A percentile compares a stretch with the other conserved stretches of the same genome.
Conservation (phyloP, 2,888 invertebrate species). For the Metopia argyrocephala region DNA sequence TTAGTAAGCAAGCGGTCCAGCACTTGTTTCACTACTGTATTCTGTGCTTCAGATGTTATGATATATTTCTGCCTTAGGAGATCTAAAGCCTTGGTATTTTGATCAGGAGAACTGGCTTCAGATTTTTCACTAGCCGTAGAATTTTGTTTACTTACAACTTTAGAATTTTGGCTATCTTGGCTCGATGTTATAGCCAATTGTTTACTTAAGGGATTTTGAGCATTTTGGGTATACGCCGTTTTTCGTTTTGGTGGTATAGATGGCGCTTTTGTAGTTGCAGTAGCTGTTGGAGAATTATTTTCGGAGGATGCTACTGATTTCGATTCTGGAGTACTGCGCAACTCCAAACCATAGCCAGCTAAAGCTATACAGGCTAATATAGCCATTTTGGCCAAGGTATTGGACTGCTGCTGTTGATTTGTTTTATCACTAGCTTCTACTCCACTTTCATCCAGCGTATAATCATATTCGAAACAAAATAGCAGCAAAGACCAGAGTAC, state of each 20-base stretch:
- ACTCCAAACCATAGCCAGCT: constrained; percentile 82
- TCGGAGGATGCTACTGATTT: constrained; percentile 49
- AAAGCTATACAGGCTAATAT: constrained; percentile 91
- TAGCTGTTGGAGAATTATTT: constrained; percentile 56
- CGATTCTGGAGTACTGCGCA: constrained; percentile 66
- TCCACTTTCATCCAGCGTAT: constrained; percentile 97
- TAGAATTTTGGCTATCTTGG: constrained; percentile 54
- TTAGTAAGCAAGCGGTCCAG: constrained; percentile 89
- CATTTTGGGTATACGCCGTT: constrained; percentile 77
- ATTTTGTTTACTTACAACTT: constrained; percentile 69
- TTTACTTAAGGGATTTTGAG: constrained; percentile 77
- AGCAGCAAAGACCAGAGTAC: constrained; percentile 94
- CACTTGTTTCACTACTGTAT: constrained; percentile 83
- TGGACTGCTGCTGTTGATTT: constrained; percentile 95
- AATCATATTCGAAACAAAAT: constrained; percentile 96
- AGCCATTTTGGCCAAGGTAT: constrained; percentile 92
- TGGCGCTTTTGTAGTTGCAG: constrained; percentile 46
- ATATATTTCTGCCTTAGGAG: constrained; percentile 58
- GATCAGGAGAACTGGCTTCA: constrained; percentile 71
- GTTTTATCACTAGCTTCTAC: constrained; percentile 90
- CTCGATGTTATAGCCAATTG: constrained; percentile 73
- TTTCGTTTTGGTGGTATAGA: constrained; percentile 58
- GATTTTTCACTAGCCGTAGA: constrained; percentile 72
- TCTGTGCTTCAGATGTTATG: constrained; percentile 77
- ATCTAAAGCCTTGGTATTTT: constrained; percentile 64